Percentiles rank a stretch among this genome's conserved stretches.
Evolutionary conservation across 2,113 vertebrate genomes (phyloP).

Genomic region (Clupea harengus): DNA sequence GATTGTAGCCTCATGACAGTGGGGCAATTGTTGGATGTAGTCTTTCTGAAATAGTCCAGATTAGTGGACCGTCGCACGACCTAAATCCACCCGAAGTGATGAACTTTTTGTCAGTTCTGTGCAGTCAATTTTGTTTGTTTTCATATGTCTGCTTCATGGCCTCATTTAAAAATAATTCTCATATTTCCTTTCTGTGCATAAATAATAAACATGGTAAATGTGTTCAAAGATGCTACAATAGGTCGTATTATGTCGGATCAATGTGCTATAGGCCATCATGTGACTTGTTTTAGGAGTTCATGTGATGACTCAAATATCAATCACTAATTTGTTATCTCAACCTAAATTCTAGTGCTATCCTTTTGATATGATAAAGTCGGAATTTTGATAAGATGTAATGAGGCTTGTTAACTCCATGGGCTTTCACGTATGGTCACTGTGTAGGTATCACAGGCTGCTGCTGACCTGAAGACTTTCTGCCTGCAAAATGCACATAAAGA

Average conservation of each 20-base stretch:
- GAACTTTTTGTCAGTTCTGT: background rate
- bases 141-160: background rate
- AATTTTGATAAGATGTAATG: no score
- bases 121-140: background rate
- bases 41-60: conserved; percentile 1
- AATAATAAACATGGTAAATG: no score
- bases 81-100: conserved; percentile 11
- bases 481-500: conserved; percentile 58
- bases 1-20: conserved; percentile 62
- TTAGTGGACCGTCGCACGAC: conserved; percentile 17
- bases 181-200: background rate
- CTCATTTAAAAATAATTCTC: background rate
- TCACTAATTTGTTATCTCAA: no score
- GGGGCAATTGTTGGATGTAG: conserved; percentile 49
- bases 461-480: conserved; percentile 55
- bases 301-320: no score
- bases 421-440: background rate
- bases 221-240: no score
- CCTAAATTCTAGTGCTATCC: no score
- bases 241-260: no score
- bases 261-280: no score
- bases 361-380: no score
- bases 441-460: conserved; percentile 55
- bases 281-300: no score
- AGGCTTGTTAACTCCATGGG: no score